Percentiles rank a stretch among this genome's conserved stretches.
Conservation (phyloP, 2,797 vertebrate genomes). For the Coranthus polyacanthus region DNA sequence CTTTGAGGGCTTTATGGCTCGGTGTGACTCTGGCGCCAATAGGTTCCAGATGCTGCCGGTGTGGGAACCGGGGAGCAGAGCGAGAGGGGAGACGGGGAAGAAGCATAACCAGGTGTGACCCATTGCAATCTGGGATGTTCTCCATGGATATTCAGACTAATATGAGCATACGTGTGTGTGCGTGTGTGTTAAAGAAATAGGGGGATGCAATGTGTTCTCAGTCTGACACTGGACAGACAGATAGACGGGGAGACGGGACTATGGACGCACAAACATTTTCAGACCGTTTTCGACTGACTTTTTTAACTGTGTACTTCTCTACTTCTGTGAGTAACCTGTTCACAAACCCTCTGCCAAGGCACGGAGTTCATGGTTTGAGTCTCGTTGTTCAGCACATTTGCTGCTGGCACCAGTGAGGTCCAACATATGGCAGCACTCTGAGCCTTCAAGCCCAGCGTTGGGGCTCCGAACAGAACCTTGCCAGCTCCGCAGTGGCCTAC, state of each 20-base stretch:
- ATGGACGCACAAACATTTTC: constrained; percentile 52
- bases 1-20: constrained; percentile 87
- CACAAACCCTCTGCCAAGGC: constrained; percentile 77
- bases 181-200: constrained; percentile 39
- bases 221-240: constrained; percentile 59
- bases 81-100: constrained; percentile 66
- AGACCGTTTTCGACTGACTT: constrained; percentile 23
- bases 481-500: constrained; percentile 80
- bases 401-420: constrained; percentile 78
- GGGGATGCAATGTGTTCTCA: constrained; percentile 59
- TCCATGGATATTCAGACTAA: constrained; percentile 75
- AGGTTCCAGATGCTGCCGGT: constrained; percentile 87
- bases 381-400: constrained; percentile 82
- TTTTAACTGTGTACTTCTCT: constrained; percentile 43
- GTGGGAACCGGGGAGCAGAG: constrained; percentile 79
- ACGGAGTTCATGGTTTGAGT: constrained; percentile 82
- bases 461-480: constrained; percentile 75
- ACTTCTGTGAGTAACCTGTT: constrained; percentile 62
- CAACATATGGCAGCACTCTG: constrained; percentile 86
- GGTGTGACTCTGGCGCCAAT: constrained; percentile 86
- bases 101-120: constrained; percentile 86
- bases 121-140: constrained; percentile 81
- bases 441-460: constrained; percentile 68
- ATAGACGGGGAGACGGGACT: constrained; percentile 53
- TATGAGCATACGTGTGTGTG: constrained; percentile 46